Evolutionary conservation across 2,113 vertebrate species (phyloP).

Genomic region (Plestiodon gilberti): DNA sequence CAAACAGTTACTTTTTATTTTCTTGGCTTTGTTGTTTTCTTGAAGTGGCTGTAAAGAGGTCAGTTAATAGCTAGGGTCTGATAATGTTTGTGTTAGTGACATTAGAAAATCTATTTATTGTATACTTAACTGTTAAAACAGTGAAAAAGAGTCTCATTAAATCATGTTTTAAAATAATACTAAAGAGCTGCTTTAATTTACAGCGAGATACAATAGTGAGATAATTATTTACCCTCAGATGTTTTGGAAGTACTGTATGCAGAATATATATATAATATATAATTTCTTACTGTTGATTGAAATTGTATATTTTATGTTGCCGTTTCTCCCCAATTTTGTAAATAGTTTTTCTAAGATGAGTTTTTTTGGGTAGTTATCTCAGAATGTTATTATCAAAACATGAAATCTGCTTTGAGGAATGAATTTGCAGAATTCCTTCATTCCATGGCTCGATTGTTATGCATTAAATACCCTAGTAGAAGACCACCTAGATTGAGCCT

Average conservation of each 20-base stretch:
- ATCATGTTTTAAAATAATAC: slow-evolving; percentile 61
- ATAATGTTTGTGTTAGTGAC: background rate
- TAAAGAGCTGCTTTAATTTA: slow-evolving; percentile 68
- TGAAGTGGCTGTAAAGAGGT: background rate
- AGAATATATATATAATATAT: too few relatives aligned
- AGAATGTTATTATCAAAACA: slow-evolving; percentile 38
- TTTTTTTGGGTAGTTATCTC: slow-evolving; percentile 21
- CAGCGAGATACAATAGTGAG: slow-evolving; percentile 17
- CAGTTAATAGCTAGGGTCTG: background rate
- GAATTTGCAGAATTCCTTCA: background rate
- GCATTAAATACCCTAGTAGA: background rate
- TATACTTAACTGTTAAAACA: slow-evolving; percentile 44
- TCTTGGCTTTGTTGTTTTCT: slow-evolving; percentile 20
- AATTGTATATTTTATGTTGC: slow-evolving; percentile 24
- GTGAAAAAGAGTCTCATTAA: slow-evolving; percentile 47
- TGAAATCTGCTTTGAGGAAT: slow-evolving; percentile 3
- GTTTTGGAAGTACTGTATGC: slow-evolving; percentile 49
- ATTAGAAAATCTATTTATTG: background rate
- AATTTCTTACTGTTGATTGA: slow-evolving; percentile 23
- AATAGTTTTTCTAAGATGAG: slow-evolving; percentile 7
- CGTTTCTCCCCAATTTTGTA: slow-evolving; percentile 20
- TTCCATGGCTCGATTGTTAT: background rate
- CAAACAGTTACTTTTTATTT: background rate
- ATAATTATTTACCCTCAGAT: slow-evolving; percentile 41
- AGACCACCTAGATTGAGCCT: background rate